phyloP scores from a whole-genome alignment of 1,140 invertebrate species.

The Drosophila arawakana region DNA sequence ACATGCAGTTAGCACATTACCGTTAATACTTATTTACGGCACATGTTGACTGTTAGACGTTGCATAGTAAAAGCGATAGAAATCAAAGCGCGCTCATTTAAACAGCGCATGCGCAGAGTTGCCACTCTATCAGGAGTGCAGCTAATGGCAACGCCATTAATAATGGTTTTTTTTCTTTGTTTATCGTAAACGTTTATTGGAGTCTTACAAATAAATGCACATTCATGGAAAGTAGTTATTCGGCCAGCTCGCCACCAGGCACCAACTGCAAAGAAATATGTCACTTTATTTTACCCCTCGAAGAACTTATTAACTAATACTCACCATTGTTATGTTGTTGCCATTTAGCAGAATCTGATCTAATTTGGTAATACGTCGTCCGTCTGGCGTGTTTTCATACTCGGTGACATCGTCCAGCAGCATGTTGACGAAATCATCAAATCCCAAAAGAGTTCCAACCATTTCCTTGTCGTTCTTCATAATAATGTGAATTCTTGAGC shows the following conservation, averaged over 20 bases:
- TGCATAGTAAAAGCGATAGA: conserved; percentile 29
- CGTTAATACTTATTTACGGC: conserved; percentile 77
- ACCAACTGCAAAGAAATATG: conserved; percentile 86
- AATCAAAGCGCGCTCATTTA: conserved; percentile 26
- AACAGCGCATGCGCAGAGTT: conserved; percentile 56
- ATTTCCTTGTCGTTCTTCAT: conserved; percentile 99
- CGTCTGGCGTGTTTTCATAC: conserved; percentile 98
- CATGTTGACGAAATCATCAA: conserved; percentile 99
- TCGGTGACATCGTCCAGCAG: conserved; percentile 96
- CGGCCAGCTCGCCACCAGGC: conserved; percentile 89
- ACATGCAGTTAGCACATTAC: conserved; percentile 60
- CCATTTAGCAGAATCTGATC: conserved; percentile 99
- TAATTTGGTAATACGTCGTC: conserved; percentile 97
- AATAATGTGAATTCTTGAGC: conserved; percentile 99
- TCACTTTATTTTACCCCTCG: neutral
- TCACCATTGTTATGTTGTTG: conserved; percentile 99
- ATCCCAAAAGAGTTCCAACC: conserved; percentile 98
- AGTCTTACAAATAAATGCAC: conserved; percentile 20
- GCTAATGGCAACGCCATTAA: conserved; percentile 2
- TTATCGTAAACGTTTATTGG: conserved; percentile 35
- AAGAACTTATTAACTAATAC: neutral
- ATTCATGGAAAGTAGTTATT: conserved; percentile 69
- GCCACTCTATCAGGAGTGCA: conserved; percentile 9
- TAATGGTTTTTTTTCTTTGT: conserved; percentile 7
- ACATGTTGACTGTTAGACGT: conserved; percentile 71